A percentile compares a stretch with the other conserved stretches of the same genome.
Evolutionary conservation across 1,140 invertebrate species (phyloP).

Genomic region (Ceratosolen solmsi): DNA sequence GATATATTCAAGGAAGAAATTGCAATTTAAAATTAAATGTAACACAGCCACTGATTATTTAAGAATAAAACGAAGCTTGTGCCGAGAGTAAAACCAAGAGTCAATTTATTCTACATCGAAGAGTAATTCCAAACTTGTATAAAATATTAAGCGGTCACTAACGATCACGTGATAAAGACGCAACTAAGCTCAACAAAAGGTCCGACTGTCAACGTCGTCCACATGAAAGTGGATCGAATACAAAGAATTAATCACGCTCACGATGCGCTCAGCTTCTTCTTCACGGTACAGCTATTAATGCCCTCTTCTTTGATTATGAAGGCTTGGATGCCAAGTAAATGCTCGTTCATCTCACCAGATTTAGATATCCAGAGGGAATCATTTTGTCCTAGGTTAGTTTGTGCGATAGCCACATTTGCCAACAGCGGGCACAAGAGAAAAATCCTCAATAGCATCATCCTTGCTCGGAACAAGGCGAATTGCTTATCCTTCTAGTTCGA

Average conservation of each 20-base stretch:
- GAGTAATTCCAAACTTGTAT: too few relatives aligned
- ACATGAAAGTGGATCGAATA: background rate
- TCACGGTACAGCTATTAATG: slow-evolving; percentile 30
- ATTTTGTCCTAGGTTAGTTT: background rate
- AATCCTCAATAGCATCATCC: slow-evolving; percentile 8
- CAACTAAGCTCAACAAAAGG: background rate
- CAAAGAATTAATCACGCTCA: slow-evolving; percentile 46
- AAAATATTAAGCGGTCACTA: background rate
- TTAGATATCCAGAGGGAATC: slow-evolving; percentile 48
- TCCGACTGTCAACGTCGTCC: background rate
- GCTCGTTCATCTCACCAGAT: slow-evolving; percentile 41
- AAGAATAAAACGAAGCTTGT: too few relatives aligned
- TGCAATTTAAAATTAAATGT: too few relatives aligned
- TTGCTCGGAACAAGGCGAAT: background rate
- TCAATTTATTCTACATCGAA: too few relatives aligned
- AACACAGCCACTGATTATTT: too few relatives aligned
- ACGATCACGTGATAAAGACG: background rate
- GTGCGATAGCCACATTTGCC: background rate
- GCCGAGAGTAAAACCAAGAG: too few relatives aligned
- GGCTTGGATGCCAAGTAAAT: slow-evolving; percentile 55
- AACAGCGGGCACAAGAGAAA: background rate
- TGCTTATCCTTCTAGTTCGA: background rate
- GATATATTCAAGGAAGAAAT: too few relatives aligned
- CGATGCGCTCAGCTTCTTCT: background rate
- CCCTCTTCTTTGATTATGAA: slow-evolving; percentile 59